Evolutionary conservation across 2,888 invertebrate species (phyloP), one percentile per base, ranked within the genome.

Genomic region (Drosophila suboccidentalis): DNA sequence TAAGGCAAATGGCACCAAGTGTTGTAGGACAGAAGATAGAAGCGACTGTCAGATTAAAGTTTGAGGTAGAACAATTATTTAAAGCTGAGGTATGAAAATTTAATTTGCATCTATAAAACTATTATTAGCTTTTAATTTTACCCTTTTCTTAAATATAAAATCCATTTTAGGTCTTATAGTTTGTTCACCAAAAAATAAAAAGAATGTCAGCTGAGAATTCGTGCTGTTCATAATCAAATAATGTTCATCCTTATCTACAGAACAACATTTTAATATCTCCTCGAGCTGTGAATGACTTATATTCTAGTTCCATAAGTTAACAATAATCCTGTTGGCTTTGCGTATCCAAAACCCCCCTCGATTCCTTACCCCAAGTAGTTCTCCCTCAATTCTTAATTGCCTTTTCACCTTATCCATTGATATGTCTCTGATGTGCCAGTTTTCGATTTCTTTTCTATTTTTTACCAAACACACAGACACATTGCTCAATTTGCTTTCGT

Each of bases 401-500:
- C 63, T 57, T 39, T 60, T 39, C 64, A 50, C 26, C 64, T 69
- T 43, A 50, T 38, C 57, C 36, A 59, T 38, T 34, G 39, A 58
- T 62, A 8, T 49, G 58, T 54, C 54, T 50, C 38, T 29, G 46
- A 29, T 51, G 54, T 50, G 57, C 51, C 43, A 46, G 59, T 46
- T 71, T 53, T 61, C 53, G 22, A 41, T 36, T 41, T n/a, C 19
- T 6, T 29, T 74, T 60, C 53, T 50, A 32, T 73, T 66, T 71
- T 67, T 57, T 71, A 67, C 47, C 47, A 60, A 38, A 36, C 34
- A 44, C 44, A 43, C 55, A 41, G 46, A 66, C 54, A 65, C 46
- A 80, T 77, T 60, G 51, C 68, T 55, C 65, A 77, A 80, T 59
- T 64, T 63, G 71, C 64, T 57, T 51, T 47, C 51, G 53, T 13